A percentile compares a stretch with the other conserved stretches of the same genome.
Evolutionary conservation across 2,113 vertebrate genomes (phyloP).

Genomic region (Rhinopithecus roxellana): DNA sequence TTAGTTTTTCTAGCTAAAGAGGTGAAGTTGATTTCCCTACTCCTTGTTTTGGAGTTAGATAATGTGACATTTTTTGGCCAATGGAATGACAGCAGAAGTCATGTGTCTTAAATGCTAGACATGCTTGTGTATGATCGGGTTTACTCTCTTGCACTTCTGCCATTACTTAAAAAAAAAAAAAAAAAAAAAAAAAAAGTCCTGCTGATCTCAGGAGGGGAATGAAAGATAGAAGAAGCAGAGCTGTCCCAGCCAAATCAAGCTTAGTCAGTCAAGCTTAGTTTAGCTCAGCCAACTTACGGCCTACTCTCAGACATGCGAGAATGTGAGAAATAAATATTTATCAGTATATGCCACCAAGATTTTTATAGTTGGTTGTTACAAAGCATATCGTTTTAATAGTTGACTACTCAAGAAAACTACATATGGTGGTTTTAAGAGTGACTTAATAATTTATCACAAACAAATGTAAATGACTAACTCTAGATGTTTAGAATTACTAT

Average conservation of each 20-base stretch:
- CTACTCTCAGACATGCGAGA: neutral
- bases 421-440: neutral
- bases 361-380: neutral
- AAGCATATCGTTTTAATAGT: neutral
- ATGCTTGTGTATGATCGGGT: neutral
- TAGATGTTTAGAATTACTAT: slow-evolving; percentile 11
- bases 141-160: neutral
- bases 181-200: neutral
- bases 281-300: neutral
- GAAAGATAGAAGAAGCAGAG: neutral
- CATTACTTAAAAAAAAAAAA: neutral
- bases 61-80: neutral
- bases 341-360: neutral
- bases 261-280: neutral
- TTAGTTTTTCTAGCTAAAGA: neutral
- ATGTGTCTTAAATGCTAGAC: neutral
- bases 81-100: neutral
- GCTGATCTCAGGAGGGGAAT: neutral
- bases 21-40: neutral
- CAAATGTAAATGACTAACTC: slow-evolving; percentile 25
- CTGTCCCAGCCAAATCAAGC: neutral
- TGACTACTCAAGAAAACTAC: slow-evolving; percentile 7
- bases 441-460: slow-evolving; percentile 4
- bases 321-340: neutral
- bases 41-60: neutral